Base-by-base conservation (phyloP, 2,888 invertebrate species). In the Trypoxylon attenuatum region DNA sequence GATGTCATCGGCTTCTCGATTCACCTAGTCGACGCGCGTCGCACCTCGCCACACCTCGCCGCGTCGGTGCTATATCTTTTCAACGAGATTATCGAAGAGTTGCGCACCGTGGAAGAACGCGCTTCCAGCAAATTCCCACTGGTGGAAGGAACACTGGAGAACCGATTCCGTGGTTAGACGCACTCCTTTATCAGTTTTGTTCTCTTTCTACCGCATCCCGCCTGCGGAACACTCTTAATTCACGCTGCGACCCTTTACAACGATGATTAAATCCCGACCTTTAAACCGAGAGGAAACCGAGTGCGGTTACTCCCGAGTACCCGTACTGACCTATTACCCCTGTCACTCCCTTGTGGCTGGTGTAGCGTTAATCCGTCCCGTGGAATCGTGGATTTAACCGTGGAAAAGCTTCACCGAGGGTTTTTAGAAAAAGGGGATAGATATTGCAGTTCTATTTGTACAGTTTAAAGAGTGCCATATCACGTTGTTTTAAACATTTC, bases 241-340 rank as follows among this genome's bases (percentile, higher is more conserved):
- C 72, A 53, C 68, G 69, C 60, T 71, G 78, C 76, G 79, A 79
- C 74, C 78, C 77, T 84, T 82, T 80, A 81, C 78, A 82, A 66
- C 80, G 80, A 78, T 79, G 77, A 83, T 84, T 82, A 83, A 84
- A 82, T 77, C 77, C 76, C 66, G 58, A 71, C 73, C 75, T 70
- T 70, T 71, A 81, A 78, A 79, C 71, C 77, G 68, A 62, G 57
- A 53, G 47, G n/a, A n/a, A n/a, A n/a, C n/a, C n/a, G n/a, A n/a
- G n/a, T n/a, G n/a, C n/a, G n/a, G n/a, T n/a, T n/a, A n/a, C n/a
- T n/a, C 33, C 4, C 8, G 33, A 33, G 10, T 33, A 10, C n/a
- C n/a, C n/a, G n/a, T 8, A 6, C 33, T 33, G 8, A 33, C 33
- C 13, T 33, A 33, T 13, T 13, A 33, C 33, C 6, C 33, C 33